Percentiles rank a stretch among this genome's conserved stretches.
Evolutionary conservation across 53 echinoderm and acorn worm species (phyloP).

Genomic region (Temnopleurus reevesii): DNA sequence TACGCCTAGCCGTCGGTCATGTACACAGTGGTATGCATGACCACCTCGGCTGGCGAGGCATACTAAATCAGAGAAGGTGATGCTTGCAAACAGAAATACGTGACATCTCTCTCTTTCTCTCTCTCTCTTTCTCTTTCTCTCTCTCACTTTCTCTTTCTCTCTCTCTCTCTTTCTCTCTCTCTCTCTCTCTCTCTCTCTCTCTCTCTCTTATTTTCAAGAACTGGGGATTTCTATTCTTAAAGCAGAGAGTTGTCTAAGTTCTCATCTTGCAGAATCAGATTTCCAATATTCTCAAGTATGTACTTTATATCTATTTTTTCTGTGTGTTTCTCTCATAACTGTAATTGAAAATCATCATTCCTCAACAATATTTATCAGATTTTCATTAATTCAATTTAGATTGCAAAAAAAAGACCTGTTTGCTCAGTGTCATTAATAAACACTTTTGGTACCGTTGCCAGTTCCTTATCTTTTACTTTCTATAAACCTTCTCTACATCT

Average conservation of each 20-base stretch:
- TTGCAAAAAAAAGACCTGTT: too few species aligned
- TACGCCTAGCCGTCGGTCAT: conserved; percentile 29
- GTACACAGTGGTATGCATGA: conserved; percentile 47
- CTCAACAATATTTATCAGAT: too few species aligned
- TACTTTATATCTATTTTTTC: background rate
- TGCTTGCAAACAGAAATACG: background rate
- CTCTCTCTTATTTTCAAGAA: background rate
- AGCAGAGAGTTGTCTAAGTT: too few species aligned
- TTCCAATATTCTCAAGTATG: too few species aligned
- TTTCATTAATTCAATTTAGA: too few species aligned
- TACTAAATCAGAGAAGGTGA: conserved; percentile 8
- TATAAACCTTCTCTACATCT: too few species aligned
- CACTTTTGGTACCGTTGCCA: too few species aligned
- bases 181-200: background rate
- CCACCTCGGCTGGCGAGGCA: background rate
- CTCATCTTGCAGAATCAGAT: too few species aligned
- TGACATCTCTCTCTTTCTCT: background rate
- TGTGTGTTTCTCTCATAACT: background rate
- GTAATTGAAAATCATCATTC: too few species aligned
- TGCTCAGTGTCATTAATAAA: too few species aligned
- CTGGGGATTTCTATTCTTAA: background rate
- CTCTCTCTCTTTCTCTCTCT: background rate
- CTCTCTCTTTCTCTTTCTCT: background rate
- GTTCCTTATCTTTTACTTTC: too few species aligned
- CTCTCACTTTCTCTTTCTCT: background rate